Percentiles rank a stretch among this genome's conserved stretches.
These are phyloP conservation scores for Tetragonisca angustula DNA, from an alignment of 2,888 invertebrate species.

Conservation along the genomic window DNA sequence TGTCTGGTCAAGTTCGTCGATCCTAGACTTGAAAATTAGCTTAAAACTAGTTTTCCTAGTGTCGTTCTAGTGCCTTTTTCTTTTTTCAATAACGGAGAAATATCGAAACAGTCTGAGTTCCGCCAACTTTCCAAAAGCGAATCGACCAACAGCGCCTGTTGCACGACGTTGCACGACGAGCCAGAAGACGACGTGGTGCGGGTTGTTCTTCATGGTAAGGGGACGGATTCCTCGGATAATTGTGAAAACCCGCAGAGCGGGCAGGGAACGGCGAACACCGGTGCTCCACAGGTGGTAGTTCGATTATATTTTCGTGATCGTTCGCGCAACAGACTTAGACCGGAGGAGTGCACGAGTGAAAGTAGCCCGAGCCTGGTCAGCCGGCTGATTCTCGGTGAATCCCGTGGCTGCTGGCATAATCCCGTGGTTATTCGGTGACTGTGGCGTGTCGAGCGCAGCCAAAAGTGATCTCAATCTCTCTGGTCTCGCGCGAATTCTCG, in stretches of 20 bases:
- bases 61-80: no score
- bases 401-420: neutral
- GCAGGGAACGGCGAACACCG: neutral
- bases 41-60: no score
- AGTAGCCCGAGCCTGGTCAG: constrained; percentile 29
- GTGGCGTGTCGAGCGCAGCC: neutral
- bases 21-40: no score
- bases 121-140: neutral
- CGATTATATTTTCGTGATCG: constrained; percentile 5
- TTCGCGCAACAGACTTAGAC: neutral
- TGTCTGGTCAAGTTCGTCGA: no score
- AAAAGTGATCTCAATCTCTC: neutral
- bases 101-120: no score
- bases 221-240: neutral
- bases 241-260: no score
- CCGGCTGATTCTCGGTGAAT: constrained; percentile 18
- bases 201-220: constrained; percentile 53
- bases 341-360: constrained; percentile 38
- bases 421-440: neutral
- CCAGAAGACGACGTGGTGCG: constrained; percentile 11
- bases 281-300: constrained; percentile 43
- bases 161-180: neutral
- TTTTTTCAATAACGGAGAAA: no score
- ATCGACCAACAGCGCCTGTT: no score
- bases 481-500: neutral